Base-by-base conservation (phyloP, 2,888 invertebrate genomes). In the Temnothorax rugatulus region DNA sequence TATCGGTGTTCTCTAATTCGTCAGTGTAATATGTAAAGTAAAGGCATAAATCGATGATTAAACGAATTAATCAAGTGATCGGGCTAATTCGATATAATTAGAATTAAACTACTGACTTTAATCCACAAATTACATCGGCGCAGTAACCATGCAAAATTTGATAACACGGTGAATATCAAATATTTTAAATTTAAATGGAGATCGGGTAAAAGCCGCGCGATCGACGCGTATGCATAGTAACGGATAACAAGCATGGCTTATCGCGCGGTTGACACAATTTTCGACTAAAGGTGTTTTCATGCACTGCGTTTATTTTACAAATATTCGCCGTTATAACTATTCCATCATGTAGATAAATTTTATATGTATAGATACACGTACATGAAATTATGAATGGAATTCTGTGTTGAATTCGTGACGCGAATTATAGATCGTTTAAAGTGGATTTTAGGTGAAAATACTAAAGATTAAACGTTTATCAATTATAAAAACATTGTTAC, bases 51-150 rank as follows among this genome's bases (percentile, higher is more conserved):
- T 82, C 73, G 69, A 57, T 50, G 61, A 81, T 84, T 83, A 83
- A 83, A 81, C 47, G 21, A 87, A 83, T 89, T 89, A 89, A 87
- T 89, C 71, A 79, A 87, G 47, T 44, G 21, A 54, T 83, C 47
- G 77, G 21, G 54, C 57, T 68, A 73, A 89, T 87, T 54, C 74
- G 61, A 34, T 75, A 34, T 75, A 85, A 87, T 85, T 85, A 88
- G 83, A 71, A 29, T 29, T 29, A 29, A 52, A 44, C 38, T 83
- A 64, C 34, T n/a, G 47, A 63, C 52, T 75, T 76, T 76, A 82
- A 81, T 89, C 69, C 75, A 64, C 71, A 88, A 88, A 88, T 86
- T 86, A 86, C 63, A 76, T 59, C 61, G 18, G 52, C 25, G 18
- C 29, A 21, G 25, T 57, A 52, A 21, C 11, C 9, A 29, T 18